These are phyloP conservation scores for Pyrrhura leucotis DNA, from an alignment of 2,797 vertebrate genomes.

Conservation along the genomic window DNA sequence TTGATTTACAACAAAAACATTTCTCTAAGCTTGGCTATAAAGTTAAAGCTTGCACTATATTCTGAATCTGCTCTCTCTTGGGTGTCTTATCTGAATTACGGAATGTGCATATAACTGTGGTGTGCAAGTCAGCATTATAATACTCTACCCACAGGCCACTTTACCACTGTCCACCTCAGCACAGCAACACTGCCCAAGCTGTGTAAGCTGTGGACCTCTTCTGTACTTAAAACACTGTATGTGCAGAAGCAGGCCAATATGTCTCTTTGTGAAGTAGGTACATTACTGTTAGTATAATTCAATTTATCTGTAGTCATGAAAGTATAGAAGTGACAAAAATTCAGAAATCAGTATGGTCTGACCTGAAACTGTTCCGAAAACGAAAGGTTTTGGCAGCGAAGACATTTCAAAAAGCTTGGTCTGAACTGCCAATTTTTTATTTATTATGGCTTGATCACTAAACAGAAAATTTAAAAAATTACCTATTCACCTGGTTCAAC, in stretches of 20 bases:
- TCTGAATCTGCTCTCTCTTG: neutral
- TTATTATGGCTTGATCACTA: neutral
- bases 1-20: neutral
- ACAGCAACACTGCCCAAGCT: neutral
- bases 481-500: neutral
- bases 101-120: neutral
- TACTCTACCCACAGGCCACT: neutral
- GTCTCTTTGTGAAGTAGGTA: neutral
- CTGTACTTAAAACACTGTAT: neutral
- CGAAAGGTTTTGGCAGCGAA: neutral
- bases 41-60: neutral
- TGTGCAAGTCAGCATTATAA: neutral
- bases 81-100: neutral
- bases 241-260: neutral
- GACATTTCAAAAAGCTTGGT: neutral
- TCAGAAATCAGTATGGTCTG: neutral
- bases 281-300: rapidly evolving
- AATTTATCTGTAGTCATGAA: neutral
- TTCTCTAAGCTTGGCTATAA: neutral
- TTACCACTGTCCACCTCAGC: neutral
- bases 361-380: neutral
- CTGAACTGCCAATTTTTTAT: neutral
- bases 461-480: neutral
- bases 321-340: neutral
- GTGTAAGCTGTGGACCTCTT: neutral